Conservation (phyloP, 2,888 invertebrate genomes). For the Agrilus biguttatus region DNA sequence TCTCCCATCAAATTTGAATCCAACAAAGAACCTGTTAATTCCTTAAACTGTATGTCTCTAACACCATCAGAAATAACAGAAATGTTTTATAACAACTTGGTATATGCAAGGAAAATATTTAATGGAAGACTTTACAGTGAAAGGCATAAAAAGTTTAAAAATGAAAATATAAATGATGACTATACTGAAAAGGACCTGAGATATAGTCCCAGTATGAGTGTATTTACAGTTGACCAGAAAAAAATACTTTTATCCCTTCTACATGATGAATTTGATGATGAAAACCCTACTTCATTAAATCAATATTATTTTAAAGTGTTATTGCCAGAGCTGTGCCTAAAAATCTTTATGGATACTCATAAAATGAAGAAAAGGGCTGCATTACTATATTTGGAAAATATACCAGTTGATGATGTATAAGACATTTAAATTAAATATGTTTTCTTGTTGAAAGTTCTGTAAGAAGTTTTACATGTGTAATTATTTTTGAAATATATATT, state of each 20-base stretch:
- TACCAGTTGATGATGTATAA: slow-evolving; percentile 10
- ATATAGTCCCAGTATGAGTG: slow-evolving; percentile 18
- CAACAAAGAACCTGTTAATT: not conserved
- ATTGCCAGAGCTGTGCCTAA: slow-evolving; percentile 22
- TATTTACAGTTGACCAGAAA: slow-evolving; percentile 20
- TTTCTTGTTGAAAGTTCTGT: too few species aligned
- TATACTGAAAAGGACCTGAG: slow-evolving; percentile 13
- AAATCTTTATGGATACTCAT: slow-evolving; percentile 22
- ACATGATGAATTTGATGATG: slow-evolving; percentile 14
- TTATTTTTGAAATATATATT: too few species aligned
- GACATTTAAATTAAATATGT: too few species aligned
- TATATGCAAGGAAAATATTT: slow-evolving; percentile 9
- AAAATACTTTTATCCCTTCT: slow-evolving; percentile 15
- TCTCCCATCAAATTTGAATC: slow-evolving; percentile 1
- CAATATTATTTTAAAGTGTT: slow-evolving; percentile 23
- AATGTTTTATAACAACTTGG: slow-evolving; percentile 7
- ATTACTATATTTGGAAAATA: slow-evolving; percentile 15
- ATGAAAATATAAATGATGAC: slow-evolving; percentile 1
- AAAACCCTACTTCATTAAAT: slow-evolving; percentile 8
- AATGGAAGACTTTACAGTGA: slow-evolving; percentile 5
- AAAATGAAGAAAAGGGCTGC: slow-evolving; percentile 16
- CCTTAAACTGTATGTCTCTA: slow-evolving; percentile 10
- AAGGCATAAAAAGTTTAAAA: slow-evolving; percentile 9
- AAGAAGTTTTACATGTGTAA: too few species aligned
- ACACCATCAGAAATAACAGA: slow-evolving; percentile 5